A percentile compares a stretch with the other conserved stretches of the same genome.
Conservation (phyloP, 1,140 invertebrate genomes). For the Trichogramma pretiosum region DNA sequence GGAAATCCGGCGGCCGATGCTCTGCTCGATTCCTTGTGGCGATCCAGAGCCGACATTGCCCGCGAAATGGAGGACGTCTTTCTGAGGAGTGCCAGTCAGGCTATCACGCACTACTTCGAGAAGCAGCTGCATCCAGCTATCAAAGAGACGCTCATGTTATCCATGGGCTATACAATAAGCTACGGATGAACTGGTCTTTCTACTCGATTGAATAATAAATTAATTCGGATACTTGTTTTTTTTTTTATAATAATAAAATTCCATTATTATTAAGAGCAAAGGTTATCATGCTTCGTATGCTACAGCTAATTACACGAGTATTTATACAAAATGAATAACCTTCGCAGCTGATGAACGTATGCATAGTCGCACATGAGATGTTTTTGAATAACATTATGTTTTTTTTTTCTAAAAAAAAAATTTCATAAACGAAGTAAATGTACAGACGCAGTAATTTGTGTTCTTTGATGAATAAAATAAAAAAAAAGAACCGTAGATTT, state of each 20-base stretch:
- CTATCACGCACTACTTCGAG: conserved; percentile 75
- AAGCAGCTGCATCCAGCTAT: conserved; percentile 71
- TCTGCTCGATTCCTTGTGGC: conserved; percentile 26
- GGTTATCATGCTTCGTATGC: too few species aligned
- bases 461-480: background rate
- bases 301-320: too few species aligned
- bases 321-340: too few species aligned
- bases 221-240: too few species aligned
- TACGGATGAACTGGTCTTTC: conserved; percentile 50
- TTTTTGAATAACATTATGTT: background rate
- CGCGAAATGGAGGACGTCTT: conserved; percentile 77
- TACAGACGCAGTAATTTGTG: conserved; percentile 3
- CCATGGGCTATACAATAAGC: conserved; percentile 76
- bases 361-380: too few species aligned
- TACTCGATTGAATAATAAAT: too few species aligned
- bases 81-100: conserved; percentile 63
- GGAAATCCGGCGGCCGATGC: background rate
- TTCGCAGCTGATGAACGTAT: too few species aligned
- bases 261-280: background rate
- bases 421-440: conserved; percentile 13
- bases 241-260: background rate
- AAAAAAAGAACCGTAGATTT: background rate
- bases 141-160: conserved; percentile 73
- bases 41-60: conserved; percentile 52
- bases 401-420: background rate